phyloP scores from a whole-genome alignment of 2,797 vertebrate species.

The Platalea minor region DNA sequence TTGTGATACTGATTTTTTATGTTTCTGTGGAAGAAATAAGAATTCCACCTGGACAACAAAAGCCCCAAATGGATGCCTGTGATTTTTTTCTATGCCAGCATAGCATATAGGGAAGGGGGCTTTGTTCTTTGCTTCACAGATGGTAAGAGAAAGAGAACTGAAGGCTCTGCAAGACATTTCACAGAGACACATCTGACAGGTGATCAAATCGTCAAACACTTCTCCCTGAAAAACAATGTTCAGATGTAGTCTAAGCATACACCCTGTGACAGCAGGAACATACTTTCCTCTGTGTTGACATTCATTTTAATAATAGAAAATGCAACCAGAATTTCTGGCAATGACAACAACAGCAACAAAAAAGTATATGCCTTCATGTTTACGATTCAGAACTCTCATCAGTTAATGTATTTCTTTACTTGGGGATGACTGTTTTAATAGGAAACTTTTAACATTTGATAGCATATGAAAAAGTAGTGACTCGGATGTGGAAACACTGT shows the following conservation, averaged over 20 bases:
- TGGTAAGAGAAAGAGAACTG: conserved; percentile 70
- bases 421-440: conserved; percentile 31
- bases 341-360: conserved; percentile 43
- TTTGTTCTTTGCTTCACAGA: conserved; percentile 77
- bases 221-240: conserved; percentile 76
- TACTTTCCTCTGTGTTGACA: conserved; percentile 73
- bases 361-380: conserved; percentile 42
- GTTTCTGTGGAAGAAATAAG: neutral
- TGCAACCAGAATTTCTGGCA: conserved; percentile 64
- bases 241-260: conserved; percentile 72
- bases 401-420: conserved; percentile 50
- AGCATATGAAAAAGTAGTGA: neutral
- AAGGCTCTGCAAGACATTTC: conserved; percentile 74
- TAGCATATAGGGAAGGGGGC: conserved; percentile 16
- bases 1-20: neutral
- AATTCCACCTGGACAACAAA: conserved; percentile 41
- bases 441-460: conserved; percentile 39
- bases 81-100: conserved; percentile 36
- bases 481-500: neutral
- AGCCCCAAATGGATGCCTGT: conserved; percentile 25
- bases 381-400: conserved; percentile 37
- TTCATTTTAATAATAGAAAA: conserved; percentile 77
- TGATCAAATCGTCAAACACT: conserved; percentile 78
- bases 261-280: conserved; percentile 73
- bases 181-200: conserved; percentile 75